Evolutionary conservation across 2,113 vertebrate genomes (phyloP), one percentile per base, ranked within the genome.

Genomic region (Centrocercus urophasianus): DNA sequence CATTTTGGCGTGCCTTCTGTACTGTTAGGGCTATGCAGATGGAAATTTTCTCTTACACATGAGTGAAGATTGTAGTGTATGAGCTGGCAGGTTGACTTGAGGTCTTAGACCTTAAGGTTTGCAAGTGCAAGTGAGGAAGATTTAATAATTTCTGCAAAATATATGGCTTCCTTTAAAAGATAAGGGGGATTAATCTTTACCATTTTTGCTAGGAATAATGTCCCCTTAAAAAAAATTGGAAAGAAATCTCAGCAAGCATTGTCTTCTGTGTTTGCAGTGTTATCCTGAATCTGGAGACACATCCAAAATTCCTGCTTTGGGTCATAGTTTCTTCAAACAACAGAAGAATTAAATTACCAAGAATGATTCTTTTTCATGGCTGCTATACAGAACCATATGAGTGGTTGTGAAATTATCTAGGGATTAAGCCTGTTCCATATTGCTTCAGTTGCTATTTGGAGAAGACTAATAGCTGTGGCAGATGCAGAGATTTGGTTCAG

Each of bases 361-460:
- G 54, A 90, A 70, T 85, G 70, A 61, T 40, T 95, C 47, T 71
- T 93, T 93, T 89, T 92, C 54, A 32, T 90, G 88, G 89, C 86
- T 96, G 66, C 70, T 92, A 8, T 90, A 89, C 93, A 76, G 93
- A 94, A 73, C 86, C 54, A 10, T 93, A 65, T 73, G 77, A 96
- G 66, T 78, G 82, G 89, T 66, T 93, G 77, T 69, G 94, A 96
- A 96, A 96, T 90, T 84, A 50, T 76, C 94, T 90, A 38, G 95
- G 93, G 95, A 95, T 86, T 22, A 54, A 89, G 83, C 73, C 79
- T 92, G 80, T 92, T 96, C 93, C 91, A 59, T 90, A 90, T 92
- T 93, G 90, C 86, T 96, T 93, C 86, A 90, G 81, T 81, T 87
- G 84, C 93, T 92, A 59, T 95, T 92, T 93, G 94, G 86, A 92